phyloP scores from a whole-genome alignment of 2,797 vertebrate species.

The Enteromius afrohamiltoni region DNA sequence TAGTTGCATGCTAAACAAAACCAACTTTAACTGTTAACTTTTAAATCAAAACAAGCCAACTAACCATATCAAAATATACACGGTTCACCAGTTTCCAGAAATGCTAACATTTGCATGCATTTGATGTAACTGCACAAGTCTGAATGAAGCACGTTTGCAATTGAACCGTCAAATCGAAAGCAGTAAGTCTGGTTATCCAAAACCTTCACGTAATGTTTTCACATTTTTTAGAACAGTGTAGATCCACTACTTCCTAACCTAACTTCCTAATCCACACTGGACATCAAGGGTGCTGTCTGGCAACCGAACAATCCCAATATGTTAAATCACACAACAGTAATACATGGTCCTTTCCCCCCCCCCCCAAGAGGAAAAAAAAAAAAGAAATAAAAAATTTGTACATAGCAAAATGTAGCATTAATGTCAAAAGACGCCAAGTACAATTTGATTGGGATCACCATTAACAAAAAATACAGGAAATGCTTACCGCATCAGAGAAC shows the following conservation, averaged over 20 bases:
- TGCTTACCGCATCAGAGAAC: not conserved
- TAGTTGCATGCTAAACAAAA: not conserved
- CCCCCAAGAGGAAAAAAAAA: too few relatives aligned
- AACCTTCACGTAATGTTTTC: not conserved
- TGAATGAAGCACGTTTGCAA: not conserved
- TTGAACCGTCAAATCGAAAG: not conserved
- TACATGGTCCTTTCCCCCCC: too few relatives aligned
- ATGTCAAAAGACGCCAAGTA: not conserved
- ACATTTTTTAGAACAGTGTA: not conserved
- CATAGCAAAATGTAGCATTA: not conserved
- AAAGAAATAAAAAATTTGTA: too few relatives aligned
- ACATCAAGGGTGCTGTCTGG: not conserved
- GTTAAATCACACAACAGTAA: not conserved
- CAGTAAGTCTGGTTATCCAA: not conserved
- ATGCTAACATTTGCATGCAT: not conserved
- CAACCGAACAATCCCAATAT: not conserved
- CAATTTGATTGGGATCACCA: not conserved
- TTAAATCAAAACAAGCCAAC: not conserved
- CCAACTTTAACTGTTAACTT: not conserved
- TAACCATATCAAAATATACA: not conserved
- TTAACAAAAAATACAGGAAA: not conserved
- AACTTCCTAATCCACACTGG: not conserved
- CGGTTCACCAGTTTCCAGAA: not conserved
- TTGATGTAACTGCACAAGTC: not conserved
- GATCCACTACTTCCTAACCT: too few relatives aligned